Conservation (phyloP, 1,140 invertebrate genomes). For the Formica exsecta region DNA sequence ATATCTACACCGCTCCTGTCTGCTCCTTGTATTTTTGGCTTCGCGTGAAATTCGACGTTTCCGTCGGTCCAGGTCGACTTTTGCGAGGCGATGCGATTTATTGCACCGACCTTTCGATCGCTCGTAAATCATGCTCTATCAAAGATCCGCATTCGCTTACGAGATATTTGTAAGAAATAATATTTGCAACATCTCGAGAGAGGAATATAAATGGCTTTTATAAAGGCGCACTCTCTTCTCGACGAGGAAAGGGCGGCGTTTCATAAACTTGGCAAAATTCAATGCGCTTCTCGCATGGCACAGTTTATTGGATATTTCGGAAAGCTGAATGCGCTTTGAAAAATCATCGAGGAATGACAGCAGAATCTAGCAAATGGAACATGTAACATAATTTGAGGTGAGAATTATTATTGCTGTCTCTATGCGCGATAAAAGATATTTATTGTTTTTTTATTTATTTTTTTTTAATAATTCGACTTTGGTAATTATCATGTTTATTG, state of each 20-base stretch:
- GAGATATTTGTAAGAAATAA: conserved; percentile 57
- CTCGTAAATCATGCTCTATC: conserved; percentile 48
- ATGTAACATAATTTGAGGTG: conserved; percentile 23
- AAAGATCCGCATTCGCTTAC: conserved; percentile 31
- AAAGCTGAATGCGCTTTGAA: background rate
- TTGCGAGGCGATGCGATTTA: conserved; percentile 42
- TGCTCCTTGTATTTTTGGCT: conserved; percentile 57
- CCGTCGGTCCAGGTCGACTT: conserved; percentile 35
- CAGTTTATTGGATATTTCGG: conserved; percentile 35
- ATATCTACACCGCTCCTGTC: conserved; percentile 53
- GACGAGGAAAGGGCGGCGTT: background rate
- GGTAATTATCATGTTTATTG: background rate
- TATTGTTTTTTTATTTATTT: background rate
- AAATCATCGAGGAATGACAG: conserved; percentile 17
- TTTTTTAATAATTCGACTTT: conserved; percentile 2
- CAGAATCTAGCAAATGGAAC: conserved; percentile 12
- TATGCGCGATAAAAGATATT: background rate
- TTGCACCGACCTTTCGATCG: conserved; percentile 27
- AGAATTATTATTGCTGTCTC: background rate
- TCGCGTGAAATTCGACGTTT: conserved; percentile 54
- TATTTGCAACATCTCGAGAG: conserved; percentile 32
- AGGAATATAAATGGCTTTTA: conserved; percentile 32
- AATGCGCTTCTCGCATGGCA: conserved; percentile 11
- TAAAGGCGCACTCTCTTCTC: background rate
- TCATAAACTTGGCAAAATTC: conserved; percentile 26